A percentile compares a stretch with the other conserved stretches of the same genome.
These are phyloP conservation scores for Melinaea marsaeus DNA, from an alignment of 2,888 invertebrate species.

Conservation along the genomic window DNA sequence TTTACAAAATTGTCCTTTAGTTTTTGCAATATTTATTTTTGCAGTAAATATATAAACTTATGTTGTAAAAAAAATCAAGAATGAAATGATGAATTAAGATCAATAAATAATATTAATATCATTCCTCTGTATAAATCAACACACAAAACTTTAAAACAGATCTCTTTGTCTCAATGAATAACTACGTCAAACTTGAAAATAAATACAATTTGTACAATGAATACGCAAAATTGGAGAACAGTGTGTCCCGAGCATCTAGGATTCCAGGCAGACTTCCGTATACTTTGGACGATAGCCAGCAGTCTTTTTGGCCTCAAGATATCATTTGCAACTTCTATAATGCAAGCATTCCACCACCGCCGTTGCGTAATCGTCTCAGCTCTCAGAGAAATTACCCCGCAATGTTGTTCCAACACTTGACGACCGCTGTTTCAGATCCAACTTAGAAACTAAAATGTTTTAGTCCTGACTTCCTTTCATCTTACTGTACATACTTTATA, in stretches of 20 bases:
- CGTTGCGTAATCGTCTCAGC: conserved; percentile 43
- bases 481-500: too few relatives aligned
- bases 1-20: conserved; percentile 17
- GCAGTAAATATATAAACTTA: too few relatives aligned
- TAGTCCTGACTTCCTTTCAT: conserved; percentile 3
- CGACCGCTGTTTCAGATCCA: conserved; percentile 12
- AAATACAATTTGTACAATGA: not conserved
- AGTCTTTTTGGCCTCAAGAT: conserved; percentile 77
- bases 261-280: conserved; percentile 51
- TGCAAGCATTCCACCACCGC: conserved; percentile 51
- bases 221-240: conserved; percentile 24
- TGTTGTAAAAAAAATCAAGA: too few relatives aligned
- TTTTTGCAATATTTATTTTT: not conserved
- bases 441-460: conserved; percentile 10
- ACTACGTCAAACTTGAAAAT: too few relatives aligned
- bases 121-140: too few relatives aligned
- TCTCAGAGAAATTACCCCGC: conserved; percentile 12
- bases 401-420: conserved; percentile 16
- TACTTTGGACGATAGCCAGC: conserved; percentile 69
- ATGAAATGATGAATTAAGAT: too few relatives aligned
- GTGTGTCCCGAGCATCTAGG: conserved; percentile 47
- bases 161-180: too few relatives aligned
- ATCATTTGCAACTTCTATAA: conserved; percentile 65
- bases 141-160: too few relatives aligned
- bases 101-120: too few relatives aligned